Base-by-base conservation (phyloP, 2,113 vertebrate species). In the Lepus timidus region DNA sequence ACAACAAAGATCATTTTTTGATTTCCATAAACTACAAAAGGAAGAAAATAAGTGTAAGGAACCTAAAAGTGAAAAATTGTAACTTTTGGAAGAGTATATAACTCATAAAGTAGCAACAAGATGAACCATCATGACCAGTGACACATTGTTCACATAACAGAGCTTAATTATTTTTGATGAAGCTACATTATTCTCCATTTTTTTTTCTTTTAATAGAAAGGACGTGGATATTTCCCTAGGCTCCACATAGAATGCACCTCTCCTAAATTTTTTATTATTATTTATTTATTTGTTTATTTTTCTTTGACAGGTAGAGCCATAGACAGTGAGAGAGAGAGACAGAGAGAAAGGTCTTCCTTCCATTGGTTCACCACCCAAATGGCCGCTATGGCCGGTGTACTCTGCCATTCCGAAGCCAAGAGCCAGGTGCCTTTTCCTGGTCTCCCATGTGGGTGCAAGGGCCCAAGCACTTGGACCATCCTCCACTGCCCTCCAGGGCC, bases 11-110 rank as follows among this genome's bases (percentile, higher is more conserved):
- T 4, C 13, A 74, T 44, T 13, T 23, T 52, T 87, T 81, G 84
- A 11, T 79, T 85, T 11, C 3, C 13, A 79, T 64, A 14, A 96
- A 71, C 19, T 36, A 73, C 1, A 61, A 16, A 33, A 62, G 9
- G 14, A 70, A 65, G 31, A 78, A 79, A 90, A 52, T 73, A 19
- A 33, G 49, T 90, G 14, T 80, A 5, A 79, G n/a, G 13, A 87
- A 95, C 3, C 44, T 33, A 9, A 86, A 83, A 86, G n/a, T 9
- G 58, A 64, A 86, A 93, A 95, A 55, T 29, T 87, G 23, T 76
- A 29, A 70, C n/a, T 88, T 90, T 62, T 68, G 5, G 33, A 76
- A 27, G 49, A 78, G 10, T 78, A n/a, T 84, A 84, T 74, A 84
- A 39, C 49, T 64, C 1, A 36, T 36, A 52, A 81, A 76, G 84